Percentiles rank a stretch among this genome's conserved stretches.
Conservation (phyloP, 2,113 vertebrate genomes). For the Melanostigma gelatinosum region DNA sequence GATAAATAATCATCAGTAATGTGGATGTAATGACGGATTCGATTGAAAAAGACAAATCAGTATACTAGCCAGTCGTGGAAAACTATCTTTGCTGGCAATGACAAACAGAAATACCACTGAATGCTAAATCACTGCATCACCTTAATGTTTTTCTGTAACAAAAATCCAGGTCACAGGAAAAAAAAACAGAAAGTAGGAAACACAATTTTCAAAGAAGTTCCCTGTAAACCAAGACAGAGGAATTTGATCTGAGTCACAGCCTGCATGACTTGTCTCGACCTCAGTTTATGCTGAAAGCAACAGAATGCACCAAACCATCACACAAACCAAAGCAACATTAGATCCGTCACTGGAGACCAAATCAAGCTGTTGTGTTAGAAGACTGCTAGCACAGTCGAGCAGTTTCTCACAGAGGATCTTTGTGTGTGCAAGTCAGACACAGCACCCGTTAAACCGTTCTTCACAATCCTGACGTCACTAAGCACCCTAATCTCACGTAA, state of each 20-base stretch:
- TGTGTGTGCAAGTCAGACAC: slow-evolving; percentile 36
- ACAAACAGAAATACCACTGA: background rate
- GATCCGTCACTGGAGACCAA: slow-evolving; percentile 43
- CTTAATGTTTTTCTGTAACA: background rate
- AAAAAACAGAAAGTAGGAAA: slow-evolving; percentile 5
- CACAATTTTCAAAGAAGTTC: slow-evolving; percentile 29
- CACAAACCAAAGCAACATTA: slow-evolving; percentile 45
- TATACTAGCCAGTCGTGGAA: background rate
- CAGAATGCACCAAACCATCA: slow-evolving; percentile 10
- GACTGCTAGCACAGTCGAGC: background rate
- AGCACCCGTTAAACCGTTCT: slow-evolving; percentile 20
- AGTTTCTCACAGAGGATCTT: slow-evolving; percentile 53
- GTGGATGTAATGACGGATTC: background rate
- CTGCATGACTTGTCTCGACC: background rate
- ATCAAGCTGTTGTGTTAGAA: background rate
- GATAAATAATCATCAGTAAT: background rate
- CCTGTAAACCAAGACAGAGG: slow-evolving; percentile 30
- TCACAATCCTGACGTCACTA: background rate
- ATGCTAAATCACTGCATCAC: slow-evolving; percentile 5
- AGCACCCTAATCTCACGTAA: background rate
- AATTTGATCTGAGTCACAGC: slow-evolving; percentile 32
- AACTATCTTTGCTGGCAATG: background rate
- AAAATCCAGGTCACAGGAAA: background rate
- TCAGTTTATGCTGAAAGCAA: slow-evolving; percentile 4
- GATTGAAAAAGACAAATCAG: background rate